These are phyloP conservation scores for Halcyon badia DNA, from an alignment of 2,797 vertebrate species.

Conservation along the genomic window DNA sequence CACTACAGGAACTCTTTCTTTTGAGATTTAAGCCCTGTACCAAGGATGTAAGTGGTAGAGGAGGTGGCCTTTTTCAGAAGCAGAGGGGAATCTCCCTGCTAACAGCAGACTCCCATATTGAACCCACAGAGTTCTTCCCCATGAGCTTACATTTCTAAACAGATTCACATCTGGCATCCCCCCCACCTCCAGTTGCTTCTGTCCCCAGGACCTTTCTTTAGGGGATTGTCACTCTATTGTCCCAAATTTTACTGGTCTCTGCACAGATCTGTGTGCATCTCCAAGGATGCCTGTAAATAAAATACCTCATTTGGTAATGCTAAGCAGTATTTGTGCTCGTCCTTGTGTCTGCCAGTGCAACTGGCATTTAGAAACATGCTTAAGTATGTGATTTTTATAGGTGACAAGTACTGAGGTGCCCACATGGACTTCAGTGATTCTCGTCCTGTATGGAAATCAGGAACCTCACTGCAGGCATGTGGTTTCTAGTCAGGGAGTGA, in stretches of 20 bases:
- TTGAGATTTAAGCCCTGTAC: not conserved
- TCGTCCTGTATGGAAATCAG: not conserved
- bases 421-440: not conserved
- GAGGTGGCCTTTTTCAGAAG: not conserved
- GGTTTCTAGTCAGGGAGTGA: not conserved
- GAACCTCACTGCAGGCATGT: rapidly evolving
- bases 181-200: not conserved
- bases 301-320: not conserved
- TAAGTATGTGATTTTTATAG: not conserved
- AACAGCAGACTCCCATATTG: not conserved
- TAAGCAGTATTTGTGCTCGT: not conserved
- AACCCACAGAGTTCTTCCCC: not conserved
- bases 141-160: not conserved
- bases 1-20: not conserved
- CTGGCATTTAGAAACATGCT: not conserved
- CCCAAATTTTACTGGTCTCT: not conserved
- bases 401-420: not conserved
- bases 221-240: not conserved
- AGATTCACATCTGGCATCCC: not conserved
- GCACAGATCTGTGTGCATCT: not conserved
- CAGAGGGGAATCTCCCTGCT: not conserved
- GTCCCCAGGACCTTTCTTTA: not conserved
- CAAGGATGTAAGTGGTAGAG: not conserved
- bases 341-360: not conserved
- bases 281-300: not conserved